These are phyloP conservation scores for Anoplopoma fimbria DNA, from an alignment of 2,113 vertebrate species.

Conservation along the genomic window DNA sequence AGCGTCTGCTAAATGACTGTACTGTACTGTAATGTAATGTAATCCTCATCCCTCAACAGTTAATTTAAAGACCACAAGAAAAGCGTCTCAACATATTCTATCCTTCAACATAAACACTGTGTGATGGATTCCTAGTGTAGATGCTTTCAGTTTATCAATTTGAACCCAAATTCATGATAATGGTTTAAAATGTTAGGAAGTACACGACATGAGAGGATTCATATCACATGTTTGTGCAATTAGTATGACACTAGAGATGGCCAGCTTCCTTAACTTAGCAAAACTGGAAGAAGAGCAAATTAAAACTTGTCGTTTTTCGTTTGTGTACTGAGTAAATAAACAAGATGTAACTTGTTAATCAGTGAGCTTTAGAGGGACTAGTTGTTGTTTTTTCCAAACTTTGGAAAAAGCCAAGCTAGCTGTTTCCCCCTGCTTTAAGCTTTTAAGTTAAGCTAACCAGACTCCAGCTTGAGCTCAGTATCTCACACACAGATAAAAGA, in stretches of 20 bases:
- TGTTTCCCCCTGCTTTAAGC: not conserved
- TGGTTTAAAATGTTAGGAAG: not conserved
- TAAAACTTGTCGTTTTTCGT: not conserved
- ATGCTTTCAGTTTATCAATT: not conserved
- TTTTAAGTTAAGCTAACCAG: not conserved
- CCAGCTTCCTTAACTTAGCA: not conserved
- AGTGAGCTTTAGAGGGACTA: not conserved
- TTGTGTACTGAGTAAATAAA: not conserved
- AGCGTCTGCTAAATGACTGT: too few species aligned
- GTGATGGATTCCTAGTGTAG: not conserved
- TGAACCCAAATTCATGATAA: not conserved
- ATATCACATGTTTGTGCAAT: not conserved
- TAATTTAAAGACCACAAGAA: slow-evolving; percentile 22
- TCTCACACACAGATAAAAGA: not conserved
- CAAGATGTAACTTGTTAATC: not conserved
- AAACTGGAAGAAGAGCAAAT: not conserved
- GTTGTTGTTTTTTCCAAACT: not conserved
- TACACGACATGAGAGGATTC: not conserved
- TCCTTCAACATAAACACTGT: not conserved
- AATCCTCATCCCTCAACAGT: not conserved
- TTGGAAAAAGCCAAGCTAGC: not conserved
- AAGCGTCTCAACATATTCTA: not conserved
- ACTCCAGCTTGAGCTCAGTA: not conserved
- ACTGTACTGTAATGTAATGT: too few species aligned
- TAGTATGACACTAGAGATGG: not conserved